Conservation (phyloP, 2,113 vertebrate genomes). For the Eolophus roseicapilla region DNA sequence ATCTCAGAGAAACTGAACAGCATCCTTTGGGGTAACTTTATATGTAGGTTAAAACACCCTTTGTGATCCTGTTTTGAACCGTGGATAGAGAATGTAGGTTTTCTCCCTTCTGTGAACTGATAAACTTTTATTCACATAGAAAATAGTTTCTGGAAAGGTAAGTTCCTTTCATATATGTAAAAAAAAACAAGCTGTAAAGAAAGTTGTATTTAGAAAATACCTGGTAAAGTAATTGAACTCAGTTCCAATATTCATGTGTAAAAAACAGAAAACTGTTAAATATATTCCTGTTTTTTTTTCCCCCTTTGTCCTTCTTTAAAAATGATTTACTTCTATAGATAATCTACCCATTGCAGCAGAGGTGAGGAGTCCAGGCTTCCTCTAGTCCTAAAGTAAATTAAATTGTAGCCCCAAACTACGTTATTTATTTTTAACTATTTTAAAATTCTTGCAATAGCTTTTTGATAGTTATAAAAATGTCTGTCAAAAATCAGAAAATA, state of each 20-base stretch:
- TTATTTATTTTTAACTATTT: not conserved
- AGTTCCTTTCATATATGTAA: not conserved
- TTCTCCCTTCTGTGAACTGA: not conserved
- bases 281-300: not conserved
- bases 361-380: not conserved
- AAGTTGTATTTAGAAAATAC: not conserved
- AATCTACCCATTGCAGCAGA: not conserved
- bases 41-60: not conserved
- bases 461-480: not conserved
- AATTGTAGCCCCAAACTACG: not conserved
- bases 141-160: not conserved
- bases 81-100: not conserved
- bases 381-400: not conserved
- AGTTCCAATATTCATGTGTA: not conserved
- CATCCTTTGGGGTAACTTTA: not conserved
- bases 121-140: not conserved
- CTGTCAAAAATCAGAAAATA: not conserved
- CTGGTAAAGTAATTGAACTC: not conserved
- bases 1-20: not conserved
- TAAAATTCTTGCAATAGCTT: not conserved
- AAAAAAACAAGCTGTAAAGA: not conserved
- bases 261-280: not conserved
- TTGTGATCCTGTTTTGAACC: not conserved
- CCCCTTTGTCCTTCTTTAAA: not conserved
- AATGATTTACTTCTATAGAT: not conserved